Evolutionary conservation across 2,888 invertebrate genomes (phyloP).

Genomic region (Andrena marginata): DNA sequence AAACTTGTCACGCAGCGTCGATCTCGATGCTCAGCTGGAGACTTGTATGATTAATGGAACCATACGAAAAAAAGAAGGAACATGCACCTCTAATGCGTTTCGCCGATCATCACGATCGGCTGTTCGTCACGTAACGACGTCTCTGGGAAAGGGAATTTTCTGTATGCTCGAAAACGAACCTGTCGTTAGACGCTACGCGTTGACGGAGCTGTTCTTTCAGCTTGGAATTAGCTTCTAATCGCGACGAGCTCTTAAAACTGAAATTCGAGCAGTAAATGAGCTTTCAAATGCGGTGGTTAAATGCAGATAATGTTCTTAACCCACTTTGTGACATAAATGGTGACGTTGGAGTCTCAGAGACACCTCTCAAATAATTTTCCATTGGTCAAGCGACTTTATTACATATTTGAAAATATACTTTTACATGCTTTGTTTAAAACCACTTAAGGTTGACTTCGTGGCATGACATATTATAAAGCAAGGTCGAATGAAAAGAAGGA

Average conservation of each 20-base stretch:
- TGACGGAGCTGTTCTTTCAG: conserved; percentile 25
- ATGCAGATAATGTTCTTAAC: neutral
- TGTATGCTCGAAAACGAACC: conserved; percentile 26
- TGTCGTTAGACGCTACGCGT: conserved; percentile 44
- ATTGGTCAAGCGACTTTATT: too few species aligned
- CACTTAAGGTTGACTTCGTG: too few species aligned
- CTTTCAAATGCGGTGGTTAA: neutral
- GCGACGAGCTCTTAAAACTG: neutral
- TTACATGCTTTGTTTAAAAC: too few species aligned
- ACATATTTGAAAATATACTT: too few species aligned
- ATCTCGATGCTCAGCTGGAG: conserved; percentile 68
- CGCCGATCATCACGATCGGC: conserved; percentile 50
- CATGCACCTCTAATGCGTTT: conserved; percentile 64
- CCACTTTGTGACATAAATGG: too few species aligned
- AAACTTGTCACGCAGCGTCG: conserved; percentile 76
- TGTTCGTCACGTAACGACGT: conserved; percentile 47
- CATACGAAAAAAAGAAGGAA: conserved; percentile 37
- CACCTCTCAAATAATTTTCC: too few species aligned
- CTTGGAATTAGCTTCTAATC: conserved; percentile 18
- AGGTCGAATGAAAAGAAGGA: too few species aligned
- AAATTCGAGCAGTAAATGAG: conserved; percentile 17
- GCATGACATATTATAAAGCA: too few species aligned
- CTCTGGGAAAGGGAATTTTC: conserved; percentile 25
- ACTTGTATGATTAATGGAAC: conserved; percentile 69
- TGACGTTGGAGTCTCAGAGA: too few species aligned